A percentile compares a stretch with the other conserved stretches of the same genome.
Evolutionary conservation across 2,113 vertebrate species (phyloP).

Genomic region (Solenodon paradoxus): DNA sequence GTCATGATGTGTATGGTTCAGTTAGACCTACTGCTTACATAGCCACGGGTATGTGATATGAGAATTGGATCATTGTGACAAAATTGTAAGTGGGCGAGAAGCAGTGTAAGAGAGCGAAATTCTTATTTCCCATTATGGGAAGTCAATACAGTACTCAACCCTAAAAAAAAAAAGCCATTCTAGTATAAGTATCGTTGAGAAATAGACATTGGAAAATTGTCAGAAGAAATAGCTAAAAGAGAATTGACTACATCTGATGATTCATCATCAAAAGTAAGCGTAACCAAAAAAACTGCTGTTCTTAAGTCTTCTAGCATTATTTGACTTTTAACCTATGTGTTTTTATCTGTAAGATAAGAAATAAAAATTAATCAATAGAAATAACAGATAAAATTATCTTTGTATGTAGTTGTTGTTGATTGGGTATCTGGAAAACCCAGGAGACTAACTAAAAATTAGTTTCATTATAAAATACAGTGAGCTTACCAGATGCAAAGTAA

Average conservation of each 20-base stretch:
- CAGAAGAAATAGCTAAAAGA: neutral
- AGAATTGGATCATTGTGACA: neutral
- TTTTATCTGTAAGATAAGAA: constrained; percentile 37
- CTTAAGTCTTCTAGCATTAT: neutral
- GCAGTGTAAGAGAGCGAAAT: neutral
- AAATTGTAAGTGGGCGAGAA: neutral
- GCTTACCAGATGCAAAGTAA: neutral
- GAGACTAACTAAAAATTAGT: neutral
- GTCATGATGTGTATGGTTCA: neutral
- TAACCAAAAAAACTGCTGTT: neutral
- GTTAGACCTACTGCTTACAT: neutral
- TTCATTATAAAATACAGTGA: neutral
- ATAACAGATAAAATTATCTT: neutral
- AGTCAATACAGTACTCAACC: neutral
- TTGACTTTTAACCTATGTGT: neutral
- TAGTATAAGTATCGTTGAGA: neutral
- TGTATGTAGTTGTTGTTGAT: neutral
- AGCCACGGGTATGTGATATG: neutral
- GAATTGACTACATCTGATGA: neutral
- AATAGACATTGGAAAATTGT: neutral
- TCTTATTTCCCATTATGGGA: neutral
- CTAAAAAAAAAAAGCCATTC: neutral
- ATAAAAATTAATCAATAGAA: neutral
- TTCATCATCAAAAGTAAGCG: neutral
- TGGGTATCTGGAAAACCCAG: neutral